Evolutionary conservation across 2,797 vertebrate genomes (phyloP), one percentile per base, ranked within the genome.

Genomic region (Helicolenus hilgendorfi): DNA sequence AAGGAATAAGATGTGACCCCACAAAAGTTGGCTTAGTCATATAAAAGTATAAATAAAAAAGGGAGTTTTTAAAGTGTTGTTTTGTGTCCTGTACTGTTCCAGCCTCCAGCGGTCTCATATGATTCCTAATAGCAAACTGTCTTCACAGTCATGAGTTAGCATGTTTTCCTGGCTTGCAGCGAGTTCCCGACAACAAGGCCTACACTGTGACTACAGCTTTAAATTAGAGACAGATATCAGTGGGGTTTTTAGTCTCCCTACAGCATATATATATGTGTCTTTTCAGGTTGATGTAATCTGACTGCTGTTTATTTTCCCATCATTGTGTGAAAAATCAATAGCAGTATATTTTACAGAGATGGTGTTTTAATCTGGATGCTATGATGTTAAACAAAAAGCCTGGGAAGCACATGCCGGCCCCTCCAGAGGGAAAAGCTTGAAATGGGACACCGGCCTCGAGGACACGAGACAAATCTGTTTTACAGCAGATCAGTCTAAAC

Each of bases 81-180:
- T 88, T 86, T 65, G 74, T 78, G 15, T 75, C 62, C 53, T 38
- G 92, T 87, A 36, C 78, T 84, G 83, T 62, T 63, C 18, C 72
- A 85, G 91, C 95, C 94, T 78, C 13, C 27, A 95, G 96, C 83
- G 0, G 33, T 88, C 95, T 97, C 95, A 96, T 95, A 96, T 97
- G 96, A 96, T 95, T 94, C 81, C 81, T 78, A 74, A 92, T 49
- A 92, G 81, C 83, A 58, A 88, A 86, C 74, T 68, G 38, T 92
- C 68, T 86, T 73, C 87, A 75, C 64, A 89, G 94, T 97, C 96
- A 96, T 96, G 94, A 93, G 95, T 92, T 95, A 77, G 84, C 88
- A 89, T 93, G 92, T 95, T 94, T 92, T 92, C 31, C 24, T 92
- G 72, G 82, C 93, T 94, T 35, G 62, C 65, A 94, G 92, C 88